phyloP scores from a whole-genome alignment of 1,140 invertebrate species.

The Dreissena rostriformis region DNA sequence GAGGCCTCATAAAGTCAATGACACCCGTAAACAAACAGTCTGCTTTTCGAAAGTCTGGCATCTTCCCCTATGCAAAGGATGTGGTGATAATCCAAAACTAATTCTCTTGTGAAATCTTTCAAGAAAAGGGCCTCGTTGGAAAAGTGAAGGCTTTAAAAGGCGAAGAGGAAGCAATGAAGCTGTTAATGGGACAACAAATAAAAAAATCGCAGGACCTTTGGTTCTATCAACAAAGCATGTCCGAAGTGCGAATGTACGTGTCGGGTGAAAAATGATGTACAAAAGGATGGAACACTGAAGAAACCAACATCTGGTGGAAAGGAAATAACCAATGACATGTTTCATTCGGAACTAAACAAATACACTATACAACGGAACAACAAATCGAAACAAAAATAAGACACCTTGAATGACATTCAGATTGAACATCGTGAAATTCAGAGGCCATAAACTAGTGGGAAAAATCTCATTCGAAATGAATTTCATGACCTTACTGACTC shows the following conservation, averaged over 20 bases:
- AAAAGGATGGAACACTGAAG: neutral
- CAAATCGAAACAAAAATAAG: neutral
- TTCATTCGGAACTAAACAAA: neutral
- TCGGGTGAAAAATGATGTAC: neutral
- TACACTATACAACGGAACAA: neutral
- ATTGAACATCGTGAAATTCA: neutral
- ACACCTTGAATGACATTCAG: neutral
- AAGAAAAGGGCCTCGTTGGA: constrained; percentile 3
- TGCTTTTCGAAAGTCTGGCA: constrained; percentile 20
- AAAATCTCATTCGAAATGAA: neutral
- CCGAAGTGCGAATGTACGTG: neutral
- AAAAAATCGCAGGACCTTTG: neutral
- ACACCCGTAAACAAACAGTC: constrained; percentile 19
- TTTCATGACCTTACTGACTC: neutral
- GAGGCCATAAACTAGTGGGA: neutral
- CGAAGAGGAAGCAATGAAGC: neutral
- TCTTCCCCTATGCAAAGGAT: constrained; percentile 4
- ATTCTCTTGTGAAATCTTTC: constrained; percentile 27
- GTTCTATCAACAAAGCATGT: neutral
- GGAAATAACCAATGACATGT: neutral
- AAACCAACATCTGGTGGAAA: constrained; percentile 21
- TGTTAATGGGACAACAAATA: constrained; percentile 6
- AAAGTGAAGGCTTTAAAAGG: constrained; percentile 29
- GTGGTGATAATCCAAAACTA: neutral
- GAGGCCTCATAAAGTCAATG: constrained; percentile 15